Evolutionary conservation across 2,797 vertebrate genomes (phyloP).

Genomic region (Rhinatrema bivittatum): DNA sequence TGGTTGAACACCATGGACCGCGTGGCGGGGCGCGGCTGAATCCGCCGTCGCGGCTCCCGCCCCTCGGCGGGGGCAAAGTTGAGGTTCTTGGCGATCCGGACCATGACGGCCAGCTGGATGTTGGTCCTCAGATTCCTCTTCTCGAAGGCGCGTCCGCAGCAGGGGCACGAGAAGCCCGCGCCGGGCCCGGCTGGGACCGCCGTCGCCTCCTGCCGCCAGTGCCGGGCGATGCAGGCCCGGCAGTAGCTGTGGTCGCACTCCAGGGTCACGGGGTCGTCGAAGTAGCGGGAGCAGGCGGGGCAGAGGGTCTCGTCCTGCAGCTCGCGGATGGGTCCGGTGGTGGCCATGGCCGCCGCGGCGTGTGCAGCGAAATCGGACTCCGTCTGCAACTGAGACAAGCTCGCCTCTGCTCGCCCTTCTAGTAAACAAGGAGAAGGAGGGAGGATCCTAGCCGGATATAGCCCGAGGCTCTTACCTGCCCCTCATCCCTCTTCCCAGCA

Average conservation of each 20-base stretch:
- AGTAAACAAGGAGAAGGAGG: no score
- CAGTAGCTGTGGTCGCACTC: constrained; percentile 89
- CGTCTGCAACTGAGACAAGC: no score
- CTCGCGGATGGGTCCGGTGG: constrained; percentile 63
- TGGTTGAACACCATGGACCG: no score
- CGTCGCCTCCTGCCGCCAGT: constrained; percentile 15
- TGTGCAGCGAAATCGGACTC: no score
- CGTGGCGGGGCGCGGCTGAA: background rate
- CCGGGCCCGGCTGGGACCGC: constrained; percentile 7
- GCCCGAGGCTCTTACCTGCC: no score
- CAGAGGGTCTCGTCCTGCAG: constrained; percentile 80
- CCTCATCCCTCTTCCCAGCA: no score
- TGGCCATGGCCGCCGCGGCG: constrained; percentile 39
- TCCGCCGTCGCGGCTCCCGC: background rate
- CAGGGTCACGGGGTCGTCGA: constrained; percentile 79
- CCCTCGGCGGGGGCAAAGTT: constrained; percentile 21
- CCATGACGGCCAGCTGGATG: constrained; percentile 52
- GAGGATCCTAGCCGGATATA: no score
- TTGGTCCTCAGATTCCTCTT: constrained; percentile 76
- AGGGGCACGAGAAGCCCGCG: constrained; percentile 66
- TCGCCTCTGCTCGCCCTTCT: no score
- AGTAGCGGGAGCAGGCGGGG: constrained; percentile 78
- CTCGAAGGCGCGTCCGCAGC: constrained; percentile 70
- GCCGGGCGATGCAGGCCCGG: constrained; percentile 59
- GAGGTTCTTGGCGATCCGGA: constrained; percentile 46